phyloP scores from a whole-genome alignment of 2,113 vertebrate species.

The Prunella himalayana region DNA sequence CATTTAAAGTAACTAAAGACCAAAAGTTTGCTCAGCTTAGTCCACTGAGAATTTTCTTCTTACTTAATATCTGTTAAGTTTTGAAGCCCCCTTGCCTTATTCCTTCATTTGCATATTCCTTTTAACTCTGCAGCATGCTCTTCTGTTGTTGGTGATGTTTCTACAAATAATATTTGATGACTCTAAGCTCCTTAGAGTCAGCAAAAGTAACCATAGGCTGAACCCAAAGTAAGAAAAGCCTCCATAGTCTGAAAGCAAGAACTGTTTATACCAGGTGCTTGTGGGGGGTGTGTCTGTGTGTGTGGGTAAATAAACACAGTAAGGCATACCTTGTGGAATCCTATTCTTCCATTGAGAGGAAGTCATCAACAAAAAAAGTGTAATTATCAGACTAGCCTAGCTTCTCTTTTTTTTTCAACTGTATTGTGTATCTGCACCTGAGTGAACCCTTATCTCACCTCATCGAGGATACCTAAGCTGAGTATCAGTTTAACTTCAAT shows the following conservation, averaged over 20 bases:
- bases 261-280: slow-evolving; percentile 34
- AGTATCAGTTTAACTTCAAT: slow-evolving; percentile 44
- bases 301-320: slow-evolving; percentile 53
- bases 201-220: not conserved
- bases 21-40: not conserved
- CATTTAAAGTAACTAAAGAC: not conserved
- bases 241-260: not conserved
- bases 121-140: not conserved
- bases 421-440: slow-evolving; percentile 34
- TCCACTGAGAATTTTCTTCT: not conserved
- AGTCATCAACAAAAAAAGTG: slow-evolving; percentile 42
- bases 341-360: slow-evolving; percentile 50
- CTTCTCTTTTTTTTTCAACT: slow-evolving; percentile 1
- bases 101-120: not conserved
- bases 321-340: slow-evolving; percentile 43
- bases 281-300: not conserved
- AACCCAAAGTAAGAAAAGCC: not conserved
- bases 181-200: not conserved
- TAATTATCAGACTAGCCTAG: slow-evolving; percentile 32
- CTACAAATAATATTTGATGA: not conserved
- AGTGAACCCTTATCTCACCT: slow-evolving; percentile 50
- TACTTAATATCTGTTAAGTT: not conserved
- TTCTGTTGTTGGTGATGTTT: not conserved
- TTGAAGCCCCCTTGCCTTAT: not conserved
- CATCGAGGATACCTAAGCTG: slow-evolving; percentile 20